Percentiles rank a stretch among this genome's conserved stretches.
Conservation (phyloP, 2,888 invertebrate genomes). For the Epistrophe eligans region DNA sequence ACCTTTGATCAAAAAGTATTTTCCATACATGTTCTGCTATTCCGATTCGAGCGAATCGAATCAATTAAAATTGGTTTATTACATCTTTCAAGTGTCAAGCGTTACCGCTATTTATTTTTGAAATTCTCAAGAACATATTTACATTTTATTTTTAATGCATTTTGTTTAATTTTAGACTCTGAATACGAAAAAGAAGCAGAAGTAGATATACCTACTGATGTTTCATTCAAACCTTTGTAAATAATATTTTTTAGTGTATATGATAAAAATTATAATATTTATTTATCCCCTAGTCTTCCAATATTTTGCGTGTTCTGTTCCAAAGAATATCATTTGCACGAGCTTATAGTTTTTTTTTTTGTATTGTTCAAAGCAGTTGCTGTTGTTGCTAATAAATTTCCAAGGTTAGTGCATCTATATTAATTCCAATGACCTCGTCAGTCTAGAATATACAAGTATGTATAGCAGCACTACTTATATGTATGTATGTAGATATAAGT, state of each 20-base stretch:
- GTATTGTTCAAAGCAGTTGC: neutral
- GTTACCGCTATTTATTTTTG: no score
- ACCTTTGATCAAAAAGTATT: no score
- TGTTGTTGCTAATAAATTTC: conserved; percentile 30
- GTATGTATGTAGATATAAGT: neutral
- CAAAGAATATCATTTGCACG: conserved; percentile 12
- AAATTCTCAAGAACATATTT: no score
- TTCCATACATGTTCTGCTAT: no score
- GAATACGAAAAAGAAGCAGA: no score
- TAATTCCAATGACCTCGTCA: conserved; percentile 74
- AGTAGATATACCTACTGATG: no score
- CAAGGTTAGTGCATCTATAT: conserved; percentile 73
- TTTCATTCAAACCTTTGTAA: neutral
- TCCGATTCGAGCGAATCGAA: no score
- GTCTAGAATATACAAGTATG: neutral
- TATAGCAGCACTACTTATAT: neutral
- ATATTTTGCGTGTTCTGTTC: conserved; percentile 18
- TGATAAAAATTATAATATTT: neutral
- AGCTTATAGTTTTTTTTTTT: neutral
- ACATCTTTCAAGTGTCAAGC: no score
- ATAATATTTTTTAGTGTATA: neutral
- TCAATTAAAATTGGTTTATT: no score
- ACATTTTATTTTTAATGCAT: no score
- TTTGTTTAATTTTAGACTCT: no score
- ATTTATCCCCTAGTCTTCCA: neutral